Percentiles rank a stretch among this genome's conserved stretches.
Evolutionary conservation across 35 echinoderm and acorn worm species (phyloP).

Genomic region (Apostichopus japonicus): DNA sequence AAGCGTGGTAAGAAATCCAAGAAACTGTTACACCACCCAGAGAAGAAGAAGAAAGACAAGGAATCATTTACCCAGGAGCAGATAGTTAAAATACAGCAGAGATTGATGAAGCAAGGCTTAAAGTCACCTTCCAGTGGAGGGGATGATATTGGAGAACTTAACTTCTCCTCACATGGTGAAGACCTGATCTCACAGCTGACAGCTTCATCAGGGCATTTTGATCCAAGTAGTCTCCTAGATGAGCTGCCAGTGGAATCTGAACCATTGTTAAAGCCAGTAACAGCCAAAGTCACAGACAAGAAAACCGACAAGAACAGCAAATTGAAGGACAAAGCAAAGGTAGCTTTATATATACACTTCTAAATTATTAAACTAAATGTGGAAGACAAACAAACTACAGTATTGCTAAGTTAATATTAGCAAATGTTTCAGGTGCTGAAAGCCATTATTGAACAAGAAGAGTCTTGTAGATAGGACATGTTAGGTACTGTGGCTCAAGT

Average conservation of each 20-base stretch:
- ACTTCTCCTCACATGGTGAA: conserved; percentile 68
- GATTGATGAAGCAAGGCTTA: conserved; percentile 42
- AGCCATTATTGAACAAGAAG: no score
- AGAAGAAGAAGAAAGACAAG: conserved; percentile 60
- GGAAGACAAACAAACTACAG: background rate
- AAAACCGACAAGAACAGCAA: conserved; percentile 2
- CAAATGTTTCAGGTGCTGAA: no score
- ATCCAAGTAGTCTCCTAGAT: conserved; percentile 31
- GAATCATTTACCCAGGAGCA: conserved; percentile 54
- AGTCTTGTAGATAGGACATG: no score
- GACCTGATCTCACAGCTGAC: conserved; percentile 72
- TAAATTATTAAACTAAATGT: background rate
- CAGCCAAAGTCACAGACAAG: background rate
- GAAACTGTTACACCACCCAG: background rate
- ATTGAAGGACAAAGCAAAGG: conserved; percentile 29
- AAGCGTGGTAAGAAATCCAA: background rate
- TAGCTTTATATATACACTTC: background rate
- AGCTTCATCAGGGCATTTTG: conserved; percentile 39
- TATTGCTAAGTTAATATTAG: background rate
- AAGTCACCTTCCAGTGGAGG: conserved; percentile 53
- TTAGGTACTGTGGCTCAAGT: no score
- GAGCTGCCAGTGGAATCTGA: conserved; percentile 7
- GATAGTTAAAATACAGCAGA: conserved; percentile 60
- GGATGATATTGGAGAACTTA: conserved; percentile 33
- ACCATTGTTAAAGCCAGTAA: background rate